Evolutionary conservation across 2,797 vertebrate species (phyloP).

Genomic region (Oryzias sinensis): DNA sequence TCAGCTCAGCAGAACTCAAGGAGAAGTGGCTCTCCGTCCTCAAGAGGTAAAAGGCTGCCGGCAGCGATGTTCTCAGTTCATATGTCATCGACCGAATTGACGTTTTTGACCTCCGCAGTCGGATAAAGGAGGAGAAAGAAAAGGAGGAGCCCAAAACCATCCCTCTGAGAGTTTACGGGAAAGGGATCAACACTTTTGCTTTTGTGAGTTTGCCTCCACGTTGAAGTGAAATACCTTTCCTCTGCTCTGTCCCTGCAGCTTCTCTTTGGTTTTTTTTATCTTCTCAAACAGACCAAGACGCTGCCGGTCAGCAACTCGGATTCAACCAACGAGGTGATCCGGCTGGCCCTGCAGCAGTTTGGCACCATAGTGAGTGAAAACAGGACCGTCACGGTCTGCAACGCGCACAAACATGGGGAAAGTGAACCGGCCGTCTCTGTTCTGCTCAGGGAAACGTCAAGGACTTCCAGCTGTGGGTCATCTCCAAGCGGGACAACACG

Average conservation of each 20-base stretch:
- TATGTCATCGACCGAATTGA: too few relatives aligned
- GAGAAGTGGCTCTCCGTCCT: conserved; percentile 83
- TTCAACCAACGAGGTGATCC: conserved; percentile 87
- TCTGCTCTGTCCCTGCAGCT: too few relatives aligned
- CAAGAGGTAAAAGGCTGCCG: conserved; percentile 72
- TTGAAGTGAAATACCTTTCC: not conserved
- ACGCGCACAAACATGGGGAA: too few relatives aligned
- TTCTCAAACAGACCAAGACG: conserved; percentile 83
- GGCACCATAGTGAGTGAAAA: conserved; percentile 83
- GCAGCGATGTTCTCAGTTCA: too few relatives aligned
- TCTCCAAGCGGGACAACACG: conserved; percentile 89
- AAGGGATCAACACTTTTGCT: conserved; percentile 86
- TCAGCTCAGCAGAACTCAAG: conserved; percentile 83
- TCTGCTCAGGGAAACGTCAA: conserved; percentile 83
- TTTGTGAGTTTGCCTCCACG: conserved; percentile 81
- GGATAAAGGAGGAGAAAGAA: conserved; percentile 90
- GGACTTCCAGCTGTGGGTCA: conserved; percentile 93
- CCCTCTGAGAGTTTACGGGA: conserved; percentile 89
- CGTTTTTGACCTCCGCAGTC: conserved; percentile 65
- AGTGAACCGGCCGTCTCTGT: conserved; percentile 2
- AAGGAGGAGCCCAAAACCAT: conserved; percentile 90
- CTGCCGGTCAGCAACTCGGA: conserved; percentile 88
- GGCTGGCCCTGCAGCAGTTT: conserved; percentile 88
- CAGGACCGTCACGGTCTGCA: not conserved
- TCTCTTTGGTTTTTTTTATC: not conserved